Evolutionary conservation across 1,140 invertebrate species (phyloP).

Genomic region (Leptoteleia sp.): DNA sequence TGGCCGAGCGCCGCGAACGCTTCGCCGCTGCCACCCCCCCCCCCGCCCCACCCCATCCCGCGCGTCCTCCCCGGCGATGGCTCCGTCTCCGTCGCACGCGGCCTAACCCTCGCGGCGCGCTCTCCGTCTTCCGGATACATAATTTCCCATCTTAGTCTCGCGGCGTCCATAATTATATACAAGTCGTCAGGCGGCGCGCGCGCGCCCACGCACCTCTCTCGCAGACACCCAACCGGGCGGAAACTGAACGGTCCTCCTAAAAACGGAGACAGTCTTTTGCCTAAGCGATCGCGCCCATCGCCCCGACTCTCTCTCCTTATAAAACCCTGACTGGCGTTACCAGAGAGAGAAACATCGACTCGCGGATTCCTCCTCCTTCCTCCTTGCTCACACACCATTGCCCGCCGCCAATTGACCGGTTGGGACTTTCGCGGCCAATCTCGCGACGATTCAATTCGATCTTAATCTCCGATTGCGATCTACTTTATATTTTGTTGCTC

Average conservation of each 20-base stretch:
- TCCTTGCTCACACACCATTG: no score
- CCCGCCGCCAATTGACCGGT: no score
- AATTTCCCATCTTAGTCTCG: slow-evolving; percentile 63
- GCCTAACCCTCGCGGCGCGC: slow-evolving; percentile 5
- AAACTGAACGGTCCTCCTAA: slow-evolving; percentile 53
- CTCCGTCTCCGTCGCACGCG: slow-evolving; percentile 5
- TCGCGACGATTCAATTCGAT: no score
- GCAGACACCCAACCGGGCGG: slow-evolving; percentile 41
- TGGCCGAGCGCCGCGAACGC: slow-evolving; percentile 76
- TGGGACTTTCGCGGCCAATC: no score
- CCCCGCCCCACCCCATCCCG: slow-evolving; percentile 26
- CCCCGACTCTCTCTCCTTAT: slow-evolving; percentile 8
- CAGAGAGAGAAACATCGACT: no score
- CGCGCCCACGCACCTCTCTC: slow-evolving; percentile 46
- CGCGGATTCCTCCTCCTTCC: no score
- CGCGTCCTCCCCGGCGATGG: slow-evolving; percentile 2
- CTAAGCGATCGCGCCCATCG: slow-evolving; percentile 18
- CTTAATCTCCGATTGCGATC: no score
- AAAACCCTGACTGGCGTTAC: no score
- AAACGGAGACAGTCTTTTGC: slow-evolving; percentile 46
- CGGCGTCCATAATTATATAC: slow-evolving; percentile 63
- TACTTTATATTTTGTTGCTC: no score
- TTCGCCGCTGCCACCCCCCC: slow-evolving; percentile 64
- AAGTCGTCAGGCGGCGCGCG: slow-evolving; percentile 49
- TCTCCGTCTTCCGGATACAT: slow-evolving; percentile 60